Base-by-base conservation (phyloP, 2,113 vertebrate genomes). In the Kobus ellipsiprymnus region DNA sequence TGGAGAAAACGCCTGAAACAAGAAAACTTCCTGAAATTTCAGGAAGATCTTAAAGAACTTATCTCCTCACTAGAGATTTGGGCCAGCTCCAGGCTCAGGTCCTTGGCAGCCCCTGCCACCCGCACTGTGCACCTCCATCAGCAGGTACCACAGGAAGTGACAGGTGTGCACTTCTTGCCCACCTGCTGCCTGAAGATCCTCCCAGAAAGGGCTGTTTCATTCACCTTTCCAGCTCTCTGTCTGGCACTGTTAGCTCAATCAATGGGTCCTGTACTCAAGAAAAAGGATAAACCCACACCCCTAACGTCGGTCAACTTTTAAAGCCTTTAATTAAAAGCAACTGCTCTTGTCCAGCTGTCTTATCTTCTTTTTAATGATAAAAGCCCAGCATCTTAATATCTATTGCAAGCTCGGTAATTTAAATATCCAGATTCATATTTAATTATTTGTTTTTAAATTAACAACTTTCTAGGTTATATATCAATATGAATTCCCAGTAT, bases 391-490 rank as follows among this genome's bases (percentile, higher is more conserved):
- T 25, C 54, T n/a, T 52, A 82, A n/a, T 82, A 81, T 87, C 77
- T 81, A 1, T 55, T 88, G 87, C 23, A 91, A 95, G 15, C 30
- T 16, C 50, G 30, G 7, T 23, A 59, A 94, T 55, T 81, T 96
- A 60, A 94, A 52, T 83, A 95, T 90, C 52, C 57, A 92, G 54
- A 48, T 64, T 95, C 54, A 23, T 62, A 57, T 71, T 85, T 94
- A 90, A 88, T 93, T 78, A 83, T 82, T 93, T 52, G 50, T 40
- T 87, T 86, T 96, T n/a, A 15, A 82, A 90, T 92, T 46, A 96
- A 60, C 14, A 89, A 3, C 87, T 23, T n/a, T 95, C 57, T 90
- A 59, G 40, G 40, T 23, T 67, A 36, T 71, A 33, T 59, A 60
- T 23, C 13, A 13, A 33, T 91, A 50, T 33, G 48, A 62, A 91